Evolutionary conservation across 1,140 invertebrate genomes (phyloP).

Genomic region (Caenorhabditis inopinata): DNA sequence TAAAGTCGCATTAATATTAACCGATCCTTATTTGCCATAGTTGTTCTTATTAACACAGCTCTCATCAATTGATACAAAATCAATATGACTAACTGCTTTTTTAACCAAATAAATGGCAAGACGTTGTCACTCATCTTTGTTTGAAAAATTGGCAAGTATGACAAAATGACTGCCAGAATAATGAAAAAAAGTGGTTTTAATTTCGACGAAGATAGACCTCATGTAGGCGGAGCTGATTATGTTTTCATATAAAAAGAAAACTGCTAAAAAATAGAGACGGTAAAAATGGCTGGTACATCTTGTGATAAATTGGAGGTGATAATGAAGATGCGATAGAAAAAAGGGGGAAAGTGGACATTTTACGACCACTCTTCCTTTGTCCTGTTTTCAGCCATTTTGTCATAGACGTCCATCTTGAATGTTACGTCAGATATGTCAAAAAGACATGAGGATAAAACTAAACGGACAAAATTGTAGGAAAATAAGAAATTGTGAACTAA

Average conservation of each 20-base stretch:
- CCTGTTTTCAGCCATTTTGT: constrained; percentile 20
- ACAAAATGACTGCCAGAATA: background rate
- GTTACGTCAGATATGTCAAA: background rate
- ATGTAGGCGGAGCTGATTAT: background rate
- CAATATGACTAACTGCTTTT: too few relatives aligned
- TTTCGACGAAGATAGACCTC: background rate
- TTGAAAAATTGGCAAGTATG: background rate
- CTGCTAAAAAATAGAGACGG: background rate
- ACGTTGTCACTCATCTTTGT: background rate
- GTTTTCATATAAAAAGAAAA: background rate
- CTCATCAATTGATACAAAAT: too few relatives aligned
- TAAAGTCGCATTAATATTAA: too few relatives aligned
- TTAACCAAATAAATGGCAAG: too few relatives aligned
- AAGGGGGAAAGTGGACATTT: constrained; percentile 13
- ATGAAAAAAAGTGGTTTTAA: background rate
- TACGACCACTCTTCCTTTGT: constrained; percentile 16
- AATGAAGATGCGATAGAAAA: constrained; percentile 21
- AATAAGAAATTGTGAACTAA: constrained; percentile 12
- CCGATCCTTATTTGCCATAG: too few relatives aligned
- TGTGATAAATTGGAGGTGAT: constrained; percentile 3
- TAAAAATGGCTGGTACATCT: background rate
- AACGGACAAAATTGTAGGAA: background rate
- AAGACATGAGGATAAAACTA: background rate
- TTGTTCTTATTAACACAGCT: too few relatives aligned
- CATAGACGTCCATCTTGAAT: background rate